phyloP scores from a whole-genome alignment of 2,113 vertebrate species.

The Conger conger region DNA sequence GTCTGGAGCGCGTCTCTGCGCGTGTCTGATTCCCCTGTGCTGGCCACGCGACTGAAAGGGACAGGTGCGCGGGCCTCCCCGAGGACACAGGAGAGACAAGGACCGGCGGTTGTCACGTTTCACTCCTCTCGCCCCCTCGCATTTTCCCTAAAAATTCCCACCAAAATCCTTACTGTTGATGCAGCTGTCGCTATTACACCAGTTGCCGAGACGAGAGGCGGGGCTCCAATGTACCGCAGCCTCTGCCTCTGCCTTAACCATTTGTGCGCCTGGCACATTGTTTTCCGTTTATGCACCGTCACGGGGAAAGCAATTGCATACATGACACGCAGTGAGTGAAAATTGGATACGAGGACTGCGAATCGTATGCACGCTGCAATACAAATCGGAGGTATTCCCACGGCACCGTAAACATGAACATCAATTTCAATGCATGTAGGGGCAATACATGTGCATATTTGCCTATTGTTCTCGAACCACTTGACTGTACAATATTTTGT shows the following conservation, averaged over 20 bases:
- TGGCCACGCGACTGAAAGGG: slow-evolving; percentile 82
- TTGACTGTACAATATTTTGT: background rate
- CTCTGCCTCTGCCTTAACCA: slow-evolving; percentile 81
- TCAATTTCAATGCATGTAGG: too few species aligned
- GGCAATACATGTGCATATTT: too few species aligned
- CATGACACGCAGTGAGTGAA: background rate
- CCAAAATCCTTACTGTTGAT: slow-evolving; percentile 71
- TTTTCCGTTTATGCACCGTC: background rate
- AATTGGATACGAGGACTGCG: background rate
- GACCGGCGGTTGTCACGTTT: slow-evolving; percentile 86
- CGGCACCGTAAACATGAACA: too few species aligned
- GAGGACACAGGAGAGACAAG: slow-evolving; percentile 75
- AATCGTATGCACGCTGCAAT: background rate
- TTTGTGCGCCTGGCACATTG: slow-evolving; percentile 35
- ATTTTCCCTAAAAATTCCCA: slow-evolving; percentile 69
- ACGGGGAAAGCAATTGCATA: background rate
- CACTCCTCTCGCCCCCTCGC: slow-evolving; percentile 62
- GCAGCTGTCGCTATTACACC: slow-evolving; percentile 70
- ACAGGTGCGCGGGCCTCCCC: slow-evolving; percentile 82
- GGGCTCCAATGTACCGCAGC: slow-evolving; percentile 73
- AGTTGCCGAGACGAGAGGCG: slow-evolving; percentile 78
- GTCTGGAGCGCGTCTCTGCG: slow-evolving; percentile 59
- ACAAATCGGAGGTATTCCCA: background rate
- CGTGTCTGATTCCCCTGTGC: slow-evolving; percentile 69
- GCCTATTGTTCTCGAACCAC: too few species aligned